Evolutionary conservation across 2,888 invertebrate genomes (phyloP).

Genomic region (Drosophila prolongata): DNA sequence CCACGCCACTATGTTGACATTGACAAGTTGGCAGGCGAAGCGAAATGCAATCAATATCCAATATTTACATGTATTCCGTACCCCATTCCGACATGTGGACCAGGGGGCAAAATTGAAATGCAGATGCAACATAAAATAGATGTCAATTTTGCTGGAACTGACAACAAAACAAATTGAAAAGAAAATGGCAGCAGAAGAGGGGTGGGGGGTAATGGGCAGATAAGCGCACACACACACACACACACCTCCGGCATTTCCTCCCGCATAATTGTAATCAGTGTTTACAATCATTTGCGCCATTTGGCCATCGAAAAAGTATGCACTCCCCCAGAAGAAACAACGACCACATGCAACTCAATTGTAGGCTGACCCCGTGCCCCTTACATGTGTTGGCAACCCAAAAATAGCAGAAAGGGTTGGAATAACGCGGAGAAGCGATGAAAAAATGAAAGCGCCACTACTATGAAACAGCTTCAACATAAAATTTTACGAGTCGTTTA

Average conservation of each 20-base stretch:
- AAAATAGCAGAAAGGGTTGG: conserved; percentile 10
- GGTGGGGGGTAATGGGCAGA: background rate
- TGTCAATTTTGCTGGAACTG: conserved; percentile 48
- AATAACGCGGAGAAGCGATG: conserved; percentile 6
- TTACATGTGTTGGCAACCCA: conserved; percentile 8
- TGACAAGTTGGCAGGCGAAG: conserved; percentile 64
- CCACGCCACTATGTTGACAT: conserved; percentile 45
- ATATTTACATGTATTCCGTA: conserved; percentile 42
- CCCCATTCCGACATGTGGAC: conserved; percentile 9
- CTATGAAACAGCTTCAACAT: conserved; percentile 59
- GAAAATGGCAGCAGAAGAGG: conserved; percentile 25
- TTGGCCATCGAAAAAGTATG: conserved; percentile 16
- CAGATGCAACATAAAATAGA: conserved; percentile 50
- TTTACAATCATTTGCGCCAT: conserved; percentile 34
- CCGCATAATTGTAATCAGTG: conserved; percentile 39
- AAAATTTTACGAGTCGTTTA: conserved; percentile 79
- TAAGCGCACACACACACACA: background rate
- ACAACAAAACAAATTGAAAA: conserved; percentile 52
- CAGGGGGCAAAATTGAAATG: conserved; percentile 39
- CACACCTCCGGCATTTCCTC: conserved; percentile 1
- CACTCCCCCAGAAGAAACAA: background rate
- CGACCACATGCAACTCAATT: conserved; percentile 49
- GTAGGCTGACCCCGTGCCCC: conserved; percentile 1
- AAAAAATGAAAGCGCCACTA: conserved; percentile 20
- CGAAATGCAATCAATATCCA: conserved; percentile 69